Evolutionary conservation across 2,888 invertebrate species (phyloP).

Genomic region (Xylota sylvarum): DNA sequence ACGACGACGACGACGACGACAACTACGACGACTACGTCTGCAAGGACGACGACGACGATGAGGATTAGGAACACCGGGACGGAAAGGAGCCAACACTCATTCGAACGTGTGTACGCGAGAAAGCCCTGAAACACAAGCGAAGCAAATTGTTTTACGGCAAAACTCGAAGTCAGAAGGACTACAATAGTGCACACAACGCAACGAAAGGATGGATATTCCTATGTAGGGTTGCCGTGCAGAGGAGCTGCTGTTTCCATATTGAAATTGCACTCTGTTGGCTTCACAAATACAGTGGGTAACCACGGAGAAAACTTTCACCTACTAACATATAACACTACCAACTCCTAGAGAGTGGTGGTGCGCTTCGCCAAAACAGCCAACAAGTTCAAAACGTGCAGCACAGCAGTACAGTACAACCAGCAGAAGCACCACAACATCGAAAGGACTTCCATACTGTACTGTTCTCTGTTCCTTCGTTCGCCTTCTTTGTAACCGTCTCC

Average conservation of each 20-base stretch:
- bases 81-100: not conserved
- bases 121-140: slow-evolving; percentile 50
- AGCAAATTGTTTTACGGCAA: slow-evolving; percentile 64
- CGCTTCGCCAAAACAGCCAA: slow-evolving; percentile 33
- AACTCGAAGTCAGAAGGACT: slow-evolving; percentile 52
- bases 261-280: slow-evolving; percentile 73
- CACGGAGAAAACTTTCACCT: slow-evolving; percentile 73
- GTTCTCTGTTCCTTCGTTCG: not conserved
- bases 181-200: not conserved
- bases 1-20: slow-evolving; percentile 6
- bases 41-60: slow-evolving; percentile 13
- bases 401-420: not conserved
- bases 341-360: slow-evolving; percentile 3
- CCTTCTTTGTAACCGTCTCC: not conserved
- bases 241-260: slow-evolving; percentile 49
- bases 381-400: slow-evolving; percentile 68
- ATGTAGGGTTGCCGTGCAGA: not conserved
- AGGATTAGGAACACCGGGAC: slow-evolving; percentile 16
- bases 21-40: slow-evolving; percentile 16
- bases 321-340: slow-evolving; percentile 53
- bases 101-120: not conserved
- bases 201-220: slow-evolving; percentile 17
- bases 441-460: no score
- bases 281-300: slow-evolving; percentile 66
- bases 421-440: slow-evolving; percentile 21